Evolutionary conservation across 2,797 vertebrate genomes (phyloP).

Genomic region (Mormyrus proboscirostris): DNA sequence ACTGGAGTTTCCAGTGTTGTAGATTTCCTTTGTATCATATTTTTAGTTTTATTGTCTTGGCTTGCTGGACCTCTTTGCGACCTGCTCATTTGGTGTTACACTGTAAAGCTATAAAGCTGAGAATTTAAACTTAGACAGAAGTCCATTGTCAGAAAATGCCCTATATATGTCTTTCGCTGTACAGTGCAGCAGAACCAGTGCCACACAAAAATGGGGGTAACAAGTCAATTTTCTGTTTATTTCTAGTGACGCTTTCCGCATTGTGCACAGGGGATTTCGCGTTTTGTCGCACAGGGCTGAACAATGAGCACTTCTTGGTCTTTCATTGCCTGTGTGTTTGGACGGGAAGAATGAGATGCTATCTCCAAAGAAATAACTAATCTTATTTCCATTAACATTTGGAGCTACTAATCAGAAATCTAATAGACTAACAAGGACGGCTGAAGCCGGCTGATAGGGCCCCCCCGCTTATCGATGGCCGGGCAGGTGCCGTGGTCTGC

Average conservation of each 20-base stretch:
- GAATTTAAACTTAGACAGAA: neutral
- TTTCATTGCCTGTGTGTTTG: conserved; percentile 10
- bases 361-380: conserved; percentile 25
- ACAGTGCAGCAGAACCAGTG: neutral
- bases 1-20: neutral
- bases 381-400: conserved; percentile 39
- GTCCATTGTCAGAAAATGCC: neutral
- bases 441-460: conserved; percentile 60
- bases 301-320: neutral
- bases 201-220: neutral
- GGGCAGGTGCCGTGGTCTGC: conserved; percentile 46
- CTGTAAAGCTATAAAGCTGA: neutral
- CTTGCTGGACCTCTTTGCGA: neutral
- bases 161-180: neutral
- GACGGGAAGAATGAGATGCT: conserved; percentile 13
- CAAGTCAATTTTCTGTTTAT: neutral
- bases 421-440: conserved; percentile 47
- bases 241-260: neutral
- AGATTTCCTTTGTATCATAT: neutral
- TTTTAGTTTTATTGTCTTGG: neutral
- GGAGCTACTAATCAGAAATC: conserved; percentile 42
- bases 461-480: conserved; percentile 57
- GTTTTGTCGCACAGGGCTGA: neutral
- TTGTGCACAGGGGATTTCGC: neutral
- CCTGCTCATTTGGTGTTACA: neutral